Base-by-base conservation (phyloP, 2,113 vertebrate species). In the Tor tambroides region DNA sequence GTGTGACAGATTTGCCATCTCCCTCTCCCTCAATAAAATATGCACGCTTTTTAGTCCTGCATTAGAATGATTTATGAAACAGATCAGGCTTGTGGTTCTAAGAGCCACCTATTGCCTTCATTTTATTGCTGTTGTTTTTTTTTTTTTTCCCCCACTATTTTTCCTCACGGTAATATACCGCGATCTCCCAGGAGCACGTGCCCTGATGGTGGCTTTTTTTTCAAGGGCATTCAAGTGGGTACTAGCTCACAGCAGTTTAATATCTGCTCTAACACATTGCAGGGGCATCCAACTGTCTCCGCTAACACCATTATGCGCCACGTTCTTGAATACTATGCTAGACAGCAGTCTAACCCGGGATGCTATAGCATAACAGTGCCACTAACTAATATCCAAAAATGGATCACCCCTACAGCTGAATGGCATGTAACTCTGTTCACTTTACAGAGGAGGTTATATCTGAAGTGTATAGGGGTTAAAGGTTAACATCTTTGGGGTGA, bases 11-110 rank as follows among this genome's bases (percentile, higher is more conserved):
- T 67, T 83, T 87, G 76, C 79, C 85, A 82, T 88, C 71, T 90
- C 85, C 88, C 81, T 84, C 15, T 86, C 81, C 77, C 85, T 92
- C 92, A 89, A 93, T 94, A 93, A 94, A 93, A 89, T 90, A 94
- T 94, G 92, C 92, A 93, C 86, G 91, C 87, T 93, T 93, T 94
- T 94, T 92, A 91, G 86, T 91, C 90, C 87, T 87, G 83, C 91
- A 93, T 95, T 94, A 93, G 90, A 90, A 92, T 95, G 94, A 95
- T 95, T 95, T 93, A 95, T 95, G 92, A 89, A 88, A 83, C 81
- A 78, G 83, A 92, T 92, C 89, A 87, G 90, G 79, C 78, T 19
- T 84, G 85, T 90, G n/a, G 87, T 92, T 92, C 89, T 78, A 86
- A 94, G 90, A 92, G 90, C 92, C 91, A 90, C 93, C 91, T 91